Evolutionary conservation across 2,113 vertebrate species (phyloP).

Genomic region (Alosa alosa): DNA sequence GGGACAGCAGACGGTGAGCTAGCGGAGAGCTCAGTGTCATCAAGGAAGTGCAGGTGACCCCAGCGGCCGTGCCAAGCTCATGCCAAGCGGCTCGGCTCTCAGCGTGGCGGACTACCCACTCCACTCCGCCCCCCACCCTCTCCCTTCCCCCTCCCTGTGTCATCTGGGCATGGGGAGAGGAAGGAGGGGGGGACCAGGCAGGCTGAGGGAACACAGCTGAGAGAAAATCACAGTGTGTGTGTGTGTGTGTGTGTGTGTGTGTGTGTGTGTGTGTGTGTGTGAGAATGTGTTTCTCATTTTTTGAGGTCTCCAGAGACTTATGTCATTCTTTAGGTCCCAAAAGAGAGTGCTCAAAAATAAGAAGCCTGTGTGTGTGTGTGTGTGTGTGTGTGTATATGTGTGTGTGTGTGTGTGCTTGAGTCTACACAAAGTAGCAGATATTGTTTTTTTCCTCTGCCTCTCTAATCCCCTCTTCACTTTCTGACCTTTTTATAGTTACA

Average conservation of each 20-base stretch:
- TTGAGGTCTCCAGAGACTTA: background rate
- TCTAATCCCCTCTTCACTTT: background rate
- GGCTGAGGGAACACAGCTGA: slow-evolving; percentile 20
- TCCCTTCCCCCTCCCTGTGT: slow-evolving; percentile 32
- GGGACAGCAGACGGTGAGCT: slow-evolving; percentile 46
- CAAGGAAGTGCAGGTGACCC: slow-evolving; percentile 56
- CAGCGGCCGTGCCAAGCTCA: slow-evolving; percentile 42
- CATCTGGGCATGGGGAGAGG: slow-evolving; percentile 40
- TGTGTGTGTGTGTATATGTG: background rate
- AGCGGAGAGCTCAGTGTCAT: slow-evolving; percentile 33
- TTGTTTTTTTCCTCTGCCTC: background rate
- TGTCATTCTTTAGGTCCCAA: background rate
- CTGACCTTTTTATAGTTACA: background rate
- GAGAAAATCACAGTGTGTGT: background rate
- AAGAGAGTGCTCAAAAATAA: background rate
- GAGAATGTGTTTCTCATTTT: background rate
- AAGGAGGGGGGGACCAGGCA: slow-evolving; percentile 19
- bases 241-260: background rate
- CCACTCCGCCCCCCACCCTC: background rate
- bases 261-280: background rate
- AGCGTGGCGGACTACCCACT: slow-evolving; percentile 4
- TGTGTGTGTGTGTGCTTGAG: background rate
- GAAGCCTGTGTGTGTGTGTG: background rate
- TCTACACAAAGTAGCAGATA: background rate
- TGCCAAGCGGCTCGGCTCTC: slow-evolving; percentile 6